These are phyloP conservation scores for Chrysocyon brachyurus DNA, from an alignment of 2,797 vertebrate genomes.

Conservation along the genomic window DNA sequence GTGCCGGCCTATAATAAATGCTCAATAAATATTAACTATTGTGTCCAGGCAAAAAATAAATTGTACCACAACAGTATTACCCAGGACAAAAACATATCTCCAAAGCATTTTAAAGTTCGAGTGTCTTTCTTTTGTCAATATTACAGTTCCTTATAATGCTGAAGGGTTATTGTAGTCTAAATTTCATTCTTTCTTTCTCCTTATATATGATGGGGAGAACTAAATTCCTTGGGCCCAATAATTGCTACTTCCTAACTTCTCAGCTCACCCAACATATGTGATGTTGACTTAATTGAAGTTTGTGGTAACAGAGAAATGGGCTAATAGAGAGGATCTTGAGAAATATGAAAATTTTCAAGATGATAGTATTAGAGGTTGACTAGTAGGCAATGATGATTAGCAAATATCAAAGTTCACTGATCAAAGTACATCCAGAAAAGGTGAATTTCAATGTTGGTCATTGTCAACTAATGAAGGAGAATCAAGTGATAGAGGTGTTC, in stretches of 20 bases:
- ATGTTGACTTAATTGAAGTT: conserved; percentile 22
- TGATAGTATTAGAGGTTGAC: background rate
- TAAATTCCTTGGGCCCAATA: background rate
- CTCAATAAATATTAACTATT: background rate
- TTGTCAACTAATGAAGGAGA: background rate
- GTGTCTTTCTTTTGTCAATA: background rate
- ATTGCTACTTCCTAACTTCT: conserved; percentile 36
- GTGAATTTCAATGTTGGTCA: background rate
- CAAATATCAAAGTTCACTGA: background rate
- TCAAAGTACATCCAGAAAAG: background rate
- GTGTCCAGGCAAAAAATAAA: background rate
- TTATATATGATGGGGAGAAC: conserved; percentile 8
- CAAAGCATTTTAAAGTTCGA: background rate
- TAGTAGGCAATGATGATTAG: background rate
- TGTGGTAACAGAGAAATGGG: background rate
- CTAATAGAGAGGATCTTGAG: background rate
- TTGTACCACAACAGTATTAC: background rate
- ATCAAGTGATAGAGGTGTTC: background rate
- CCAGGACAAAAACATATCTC: background rate
- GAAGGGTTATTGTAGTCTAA: background rate
- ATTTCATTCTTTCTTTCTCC: background rate
- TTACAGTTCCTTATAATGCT: background rate
- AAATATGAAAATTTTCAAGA: conserved; percentile 15
- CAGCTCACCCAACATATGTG: background rate
- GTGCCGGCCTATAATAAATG: background rate